Conservation (phyloP, 1,140 invertebrate species). For the Pogonomyrmex californicus region DNA sequence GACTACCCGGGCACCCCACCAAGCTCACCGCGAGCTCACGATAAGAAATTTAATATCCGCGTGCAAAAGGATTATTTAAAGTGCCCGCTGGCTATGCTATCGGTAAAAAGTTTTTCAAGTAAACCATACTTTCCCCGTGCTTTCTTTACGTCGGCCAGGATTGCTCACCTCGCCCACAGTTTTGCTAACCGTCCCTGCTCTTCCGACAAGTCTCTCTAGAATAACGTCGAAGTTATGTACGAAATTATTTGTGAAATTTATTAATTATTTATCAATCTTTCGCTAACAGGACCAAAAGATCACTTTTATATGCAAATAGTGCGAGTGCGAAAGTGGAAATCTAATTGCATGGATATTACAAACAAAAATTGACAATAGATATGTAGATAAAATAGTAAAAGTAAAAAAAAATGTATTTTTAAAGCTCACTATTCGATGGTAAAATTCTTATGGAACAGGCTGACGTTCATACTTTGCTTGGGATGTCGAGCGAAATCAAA, state of each 20-base stretch:
- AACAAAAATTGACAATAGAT: not conserved
- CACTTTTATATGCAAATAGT: not conserved
- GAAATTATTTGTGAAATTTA: conserved; percentile 23
- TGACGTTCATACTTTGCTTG: not conserved
- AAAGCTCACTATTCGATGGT: not conserved
- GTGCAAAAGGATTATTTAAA: conserved; percentile 60
- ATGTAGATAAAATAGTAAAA: not conserved
- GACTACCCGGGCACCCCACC: conserved; percentile 35
- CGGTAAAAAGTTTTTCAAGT: conserved; percentile 59
- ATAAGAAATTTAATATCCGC: conserved; percentile 65
- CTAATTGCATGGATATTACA: not conserved
- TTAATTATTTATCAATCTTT: conserved; percentile 30
- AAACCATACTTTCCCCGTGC: conserved; percentile 37
- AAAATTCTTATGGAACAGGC: not conserved
- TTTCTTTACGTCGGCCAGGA: conserved; percentile 25
- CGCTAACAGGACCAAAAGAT: not conserved
- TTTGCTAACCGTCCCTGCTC: not conserved
- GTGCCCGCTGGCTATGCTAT: conserved; percentile 56
- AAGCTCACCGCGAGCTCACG: conserved; percentile 40
- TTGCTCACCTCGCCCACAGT: conserved; percentile 28
- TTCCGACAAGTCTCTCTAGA: not conserved
- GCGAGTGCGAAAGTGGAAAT: not conserved
- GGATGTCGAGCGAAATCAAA: conserved; percentile 31
- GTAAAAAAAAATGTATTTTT: not conserved
- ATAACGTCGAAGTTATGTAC: conserved; percentile 18